These are phyloP conservation scores for Artemia sinica DNA, from an alignment of 2,888 invertebrate species.

Conservation along the genomic window DNA sequence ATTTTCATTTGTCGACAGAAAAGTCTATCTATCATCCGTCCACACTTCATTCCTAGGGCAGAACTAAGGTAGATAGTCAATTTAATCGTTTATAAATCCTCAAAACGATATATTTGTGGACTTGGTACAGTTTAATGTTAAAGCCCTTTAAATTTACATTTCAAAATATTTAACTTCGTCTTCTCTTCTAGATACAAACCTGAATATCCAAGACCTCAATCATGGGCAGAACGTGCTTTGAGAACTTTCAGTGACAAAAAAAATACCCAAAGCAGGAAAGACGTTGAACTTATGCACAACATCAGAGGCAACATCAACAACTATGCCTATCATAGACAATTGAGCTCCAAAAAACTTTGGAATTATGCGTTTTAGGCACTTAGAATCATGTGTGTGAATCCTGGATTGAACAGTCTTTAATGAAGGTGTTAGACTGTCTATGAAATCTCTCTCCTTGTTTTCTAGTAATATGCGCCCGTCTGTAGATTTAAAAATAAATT, in stretches of 20 bases:
- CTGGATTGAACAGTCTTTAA: too few species aligned
- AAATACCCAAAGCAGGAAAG: constrained; percentile 27
- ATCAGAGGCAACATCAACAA: constrained; percentile 48
- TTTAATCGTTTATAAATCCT: too few species aligned
- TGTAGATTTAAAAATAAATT: too few species aligned
- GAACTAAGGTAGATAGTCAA: too few species aligned
- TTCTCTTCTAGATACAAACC: constrained; percentile 32
- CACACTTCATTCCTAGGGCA: too few species aligned
- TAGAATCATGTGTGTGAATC: neutral
- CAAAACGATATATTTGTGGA: too few species aligned
- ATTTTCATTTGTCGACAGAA: too few species aligned
- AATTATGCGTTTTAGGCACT: neutral
- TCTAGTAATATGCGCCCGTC: too few species aligned
- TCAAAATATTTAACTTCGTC: neutral
- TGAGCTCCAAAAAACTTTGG: constrained; percentile 56
- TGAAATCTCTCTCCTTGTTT: too few species aligned
- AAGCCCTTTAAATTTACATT: neutral
- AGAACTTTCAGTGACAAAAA: constrained; percentile 41
- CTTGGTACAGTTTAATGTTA: too few species aligned
- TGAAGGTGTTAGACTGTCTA: too few species aligned
- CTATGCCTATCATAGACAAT: constrained; percentile 55
- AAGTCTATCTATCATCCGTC: too few species aligned
- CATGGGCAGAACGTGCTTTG: constrained; percentile 65
- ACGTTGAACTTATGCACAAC: constrained; percentile 41
- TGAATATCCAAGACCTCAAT: constrained; percentile 58